Conservation (phyloP, 2,888 invertebrate genomes). For the Diadromus collaris region DNA sequence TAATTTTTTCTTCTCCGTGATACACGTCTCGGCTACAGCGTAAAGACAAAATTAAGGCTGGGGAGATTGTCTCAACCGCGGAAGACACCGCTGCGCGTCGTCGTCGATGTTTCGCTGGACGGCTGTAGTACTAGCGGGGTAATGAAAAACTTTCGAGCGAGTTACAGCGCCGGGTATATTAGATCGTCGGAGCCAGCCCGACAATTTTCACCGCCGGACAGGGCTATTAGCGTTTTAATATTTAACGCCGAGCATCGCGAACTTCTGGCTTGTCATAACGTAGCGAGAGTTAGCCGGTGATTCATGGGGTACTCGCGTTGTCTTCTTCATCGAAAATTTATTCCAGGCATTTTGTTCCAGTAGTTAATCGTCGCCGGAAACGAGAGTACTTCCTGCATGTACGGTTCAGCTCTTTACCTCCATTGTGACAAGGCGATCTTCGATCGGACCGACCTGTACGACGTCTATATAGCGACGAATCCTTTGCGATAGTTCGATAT, state of each 20-base stretch:
- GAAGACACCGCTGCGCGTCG: slow-evolving; percentile 15
- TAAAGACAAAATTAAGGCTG: slow-evolving; percentile 74
- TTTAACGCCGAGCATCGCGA: slow-evolving; percentile 12
- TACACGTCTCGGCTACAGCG: slow-evolving; percentile 30
- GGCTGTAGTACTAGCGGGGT: slow-evolving; percentile 16
- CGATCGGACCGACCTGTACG: slow-evolving; percentile 48
- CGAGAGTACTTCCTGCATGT: neutral
- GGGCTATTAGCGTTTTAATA: slow-evolving; percentile 32
- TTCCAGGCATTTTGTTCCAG: neutral
- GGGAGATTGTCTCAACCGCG: slow-evolving; percentile 73
- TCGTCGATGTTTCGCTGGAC: slow-evolving; percentile 18
- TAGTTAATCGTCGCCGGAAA: neutral
- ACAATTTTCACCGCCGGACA: slow-evolving; percentile 14
- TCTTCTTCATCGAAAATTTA: slow-evolving; percentile 8
- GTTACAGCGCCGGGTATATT: slow-evolving; percentile 44
- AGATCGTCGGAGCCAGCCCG: slow-evolving; percentile 21
- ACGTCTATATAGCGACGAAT: slow-evolving; percentile 61
- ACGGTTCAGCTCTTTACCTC: slow-evolving; percentile 22
- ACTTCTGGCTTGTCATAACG: neutral
- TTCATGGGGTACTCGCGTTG: neutral
- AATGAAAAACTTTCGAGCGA: slow-evolving; percentile 58
- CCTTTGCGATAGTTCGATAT: slow-evolving; percentile 68
- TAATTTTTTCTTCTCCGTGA: too few species aligned
- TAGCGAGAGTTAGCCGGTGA: neutral
- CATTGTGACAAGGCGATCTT: slow-evolving; percentile 7